phyloP scores from a whole-genome alignment of 1,140 invertebrate species.

The Brachionus paranguensis region DNA sequence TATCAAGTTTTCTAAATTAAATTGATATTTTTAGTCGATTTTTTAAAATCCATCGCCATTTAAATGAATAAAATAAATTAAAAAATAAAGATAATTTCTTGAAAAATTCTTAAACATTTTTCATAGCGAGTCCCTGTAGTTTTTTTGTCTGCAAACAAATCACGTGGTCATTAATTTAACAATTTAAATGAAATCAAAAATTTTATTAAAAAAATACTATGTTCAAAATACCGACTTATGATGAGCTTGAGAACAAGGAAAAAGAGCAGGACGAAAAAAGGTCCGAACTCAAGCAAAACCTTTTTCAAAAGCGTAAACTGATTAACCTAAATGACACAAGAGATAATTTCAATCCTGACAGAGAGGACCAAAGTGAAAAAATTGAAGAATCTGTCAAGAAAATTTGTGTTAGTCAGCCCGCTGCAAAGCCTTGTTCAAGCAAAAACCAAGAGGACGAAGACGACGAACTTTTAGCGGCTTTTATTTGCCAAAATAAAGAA shows the following conservation, averaged over 20 bases:
- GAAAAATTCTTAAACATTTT: too few relatives aligned
- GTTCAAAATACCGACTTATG: conserved; percentile 40
- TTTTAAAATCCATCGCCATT: too few relatives aligned
- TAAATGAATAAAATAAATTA: too few relatives aligned
- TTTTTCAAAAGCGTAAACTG: conserved; percentile 21
- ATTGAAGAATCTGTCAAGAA: background rate
- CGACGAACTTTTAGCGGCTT: conserved; percentile 5
- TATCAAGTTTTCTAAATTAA: too few relatives aligned
- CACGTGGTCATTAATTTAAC: too few relatives aligned
- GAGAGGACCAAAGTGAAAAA: background rate
- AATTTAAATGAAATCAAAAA: background rate
- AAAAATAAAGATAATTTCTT: too few relatives aligned
- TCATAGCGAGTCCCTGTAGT: too few relatives aligned
- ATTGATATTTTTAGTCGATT: too few relatives aligned
- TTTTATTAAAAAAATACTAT: background rate
- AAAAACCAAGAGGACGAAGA: conserved; percentile 1
- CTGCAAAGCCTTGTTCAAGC: background rate
- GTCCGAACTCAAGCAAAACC: background rate
- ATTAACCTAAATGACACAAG: conserved; percentile 19
- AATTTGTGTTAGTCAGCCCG: background rate
- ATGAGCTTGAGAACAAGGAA: conserved; percentile 22
- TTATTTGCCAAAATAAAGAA: conserved; percentile 22
- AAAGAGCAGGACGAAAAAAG: conserved; percentile 25
- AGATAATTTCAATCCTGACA: background rate
- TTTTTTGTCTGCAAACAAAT: too few relatives aligned